phyloP scores from a whole-genome alignment of 2,113 vertebrate genomes.

The Dipodomys ordii region DNA sequence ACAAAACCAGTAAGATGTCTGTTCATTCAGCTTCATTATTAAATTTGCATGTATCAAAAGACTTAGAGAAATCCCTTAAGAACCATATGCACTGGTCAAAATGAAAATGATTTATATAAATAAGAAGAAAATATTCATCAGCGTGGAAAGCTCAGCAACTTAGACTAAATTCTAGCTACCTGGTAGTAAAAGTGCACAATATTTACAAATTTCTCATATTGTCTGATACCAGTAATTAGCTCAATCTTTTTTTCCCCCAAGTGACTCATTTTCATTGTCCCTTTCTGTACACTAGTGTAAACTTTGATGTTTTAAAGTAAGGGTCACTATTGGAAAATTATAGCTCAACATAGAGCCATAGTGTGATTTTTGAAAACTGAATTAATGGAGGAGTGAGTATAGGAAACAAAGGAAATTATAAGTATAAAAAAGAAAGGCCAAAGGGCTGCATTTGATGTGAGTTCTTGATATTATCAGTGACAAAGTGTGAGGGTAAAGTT shows the following conservation, averaged over 20 bases:
- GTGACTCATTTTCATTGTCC: background rate
- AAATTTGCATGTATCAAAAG: constrained; percentile 23
- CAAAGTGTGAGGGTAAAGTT: background rate
- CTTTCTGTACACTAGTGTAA: background rate
- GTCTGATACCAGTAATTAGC: background rate
- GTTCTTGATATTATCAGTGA: background rate
- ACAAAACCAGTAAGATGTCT: background rate
- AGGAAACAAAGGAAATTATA: background rate
- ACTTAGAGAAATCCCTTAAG: constrained; percentile 23
- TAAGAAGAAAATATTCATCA: background rate
- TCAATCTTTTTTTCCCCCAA: background rate
- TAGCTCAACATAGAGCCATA: background rate
- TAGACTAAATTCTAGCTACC: constrained; percentile 37
- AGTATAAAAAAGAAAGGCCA: background rate
- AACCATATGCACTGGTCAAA: background rate
- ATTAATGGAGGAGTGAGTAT: background rate
- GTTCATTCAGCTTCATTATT: constrained; percentile 21
- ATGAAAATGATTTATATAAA: constrained; percentile 43
- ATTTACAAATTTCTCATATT: background rate
- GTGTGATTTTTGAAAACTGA: background rate
- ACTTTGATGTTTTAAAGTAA: background rate
- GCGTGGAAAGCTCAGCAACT: background rate
- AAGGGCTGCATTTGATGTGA: background rate
- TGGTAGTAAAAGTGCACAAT: constrained; percentile 10
- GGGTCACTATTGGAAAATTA: background rate